Evolutionary conservation across 2,888 invertebrate species (phyloP).

Genomic region (Acleris holmiana): DNA sequence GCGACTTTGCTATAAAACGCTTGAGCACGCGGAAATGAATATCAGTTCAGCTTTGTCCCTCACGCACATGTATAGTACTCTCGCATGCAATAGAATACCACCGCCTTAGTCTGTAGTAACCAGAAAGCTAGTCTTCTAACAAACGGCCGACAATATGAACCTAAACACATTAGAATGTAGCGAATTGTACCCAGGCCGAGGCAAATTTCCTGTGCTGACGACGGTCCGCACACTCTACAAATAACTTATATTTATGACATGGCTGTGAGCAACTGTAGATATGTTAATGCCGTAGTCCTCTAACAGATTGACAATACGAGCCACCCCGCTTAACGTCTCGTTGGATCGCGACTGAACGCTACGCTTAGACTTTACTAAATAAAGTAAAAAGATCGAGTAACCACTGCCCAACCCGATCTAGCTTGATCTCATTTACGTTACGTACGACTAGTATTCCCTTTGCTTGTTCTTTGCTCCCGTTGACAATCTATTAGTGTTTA

Average conservation of each 20-base stretch:
- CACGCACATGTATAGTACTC: slow-evolving; percentile 1
- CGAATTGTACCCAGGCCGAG: too few species aligned
- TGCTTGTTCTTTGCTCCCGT: neutral
- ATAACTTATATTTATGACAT: slow-evolving; percentile 29
- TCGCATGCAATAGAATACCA: slow-evolving; percentile 11
- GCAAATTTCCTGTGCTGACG: neutral
- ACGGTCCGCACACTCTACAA: slow-evolving; percentile 14
- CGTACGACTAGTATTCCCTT: neutral
- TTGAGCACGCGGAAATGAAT: neutral
- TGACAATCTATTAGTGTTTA: slow-evolving; percentile 18
- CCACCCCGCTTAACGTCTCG: neutral
- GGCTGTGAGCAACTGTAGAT: slow-evolving; percentile 35
- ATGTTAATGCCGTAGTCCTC: slow-evolving; percentile 14
- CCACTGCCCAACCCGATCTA: neutral
- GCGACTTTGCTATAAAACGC: slow-evolving; percentile 3
- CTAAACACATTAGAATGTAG: neutral
- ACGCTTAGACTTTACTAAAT: neutral
- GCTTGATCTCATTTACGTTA: neutral
- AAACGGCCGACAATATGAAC: neutral
- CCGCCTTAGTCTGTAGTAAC: slow-evolving; percentile 24
- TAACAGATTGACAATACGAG: slow-evolving; percentile 18
- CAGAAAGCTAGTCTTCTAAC: slow-evolving; percentile 18
- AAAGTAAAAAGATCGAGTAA: neutral
- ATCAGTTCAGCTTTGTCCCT: slow-evolving; percentile 13
- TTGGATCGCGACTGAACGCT: neutral